Base-by-base conservation (phyloP, 2,888 invertebrate species). In the Anodontia alba region DNA sequence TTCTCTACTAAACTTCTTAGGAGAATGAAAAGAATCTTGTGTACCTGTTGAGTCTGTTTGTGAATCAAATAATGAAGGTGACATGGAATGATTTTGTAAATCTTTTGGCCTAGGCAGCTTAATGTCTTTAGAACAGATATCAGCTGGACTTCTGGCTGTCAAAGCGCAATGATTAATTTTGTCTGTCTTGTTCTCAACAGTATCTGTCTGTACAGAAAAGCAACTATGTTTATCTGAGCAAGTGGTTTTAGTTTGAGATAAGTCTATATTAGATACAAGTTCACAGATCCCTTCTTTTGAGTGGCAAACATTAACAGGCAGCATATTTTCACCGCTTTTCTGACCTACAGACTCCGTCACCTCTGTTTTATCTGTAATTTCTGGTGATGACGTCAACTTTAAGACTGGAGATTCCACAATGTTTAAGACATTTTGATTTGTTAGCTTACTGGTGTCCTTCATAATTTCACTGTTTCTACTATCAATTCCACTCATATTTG, bases 51-150 rank as follows among this genome's bases (percentile, higher is more conserved):
- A 29, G 38, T 74, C 29, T 12, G 73, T n/a, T 51, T 68, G 76
- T 26, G 84, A 84, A 33, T 84, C 81, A 79, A 84, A 84, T 31
- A 84, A 77, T 29, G 75, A 68, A 42, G 84, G 84, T 46, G 84
- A 84, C 7, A 72, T 42, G 17, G 29, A 62, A 3, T 17, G 33
- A 17, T 54, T 5, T 20, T 49, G 49, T 49, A 20, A 49, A 49
- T 3, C 5, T n/a, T 49, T 7, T 49, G 8, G n/a, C 3, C 10
- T 20, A 38, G 12, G 7, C 12, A 12, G 38, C 12, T 8, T 12
- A 38, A 5, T 68, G 42, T 68, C 68, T 26, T 42, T 42, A 68
- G 68, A 17, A 38, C 38, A 38, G 12, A 38, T 12, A 38, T 12
- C n/a, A n/a, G n/a, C n/a, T n/a, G n/a, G n/a, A n/a, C n/a, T n/a